Evolutionary conservation across 2,888 invertebrate genomes (phyloP), one percentile per base, ranked within the genome.

Genomic region (Biston stratarius): DNA sequence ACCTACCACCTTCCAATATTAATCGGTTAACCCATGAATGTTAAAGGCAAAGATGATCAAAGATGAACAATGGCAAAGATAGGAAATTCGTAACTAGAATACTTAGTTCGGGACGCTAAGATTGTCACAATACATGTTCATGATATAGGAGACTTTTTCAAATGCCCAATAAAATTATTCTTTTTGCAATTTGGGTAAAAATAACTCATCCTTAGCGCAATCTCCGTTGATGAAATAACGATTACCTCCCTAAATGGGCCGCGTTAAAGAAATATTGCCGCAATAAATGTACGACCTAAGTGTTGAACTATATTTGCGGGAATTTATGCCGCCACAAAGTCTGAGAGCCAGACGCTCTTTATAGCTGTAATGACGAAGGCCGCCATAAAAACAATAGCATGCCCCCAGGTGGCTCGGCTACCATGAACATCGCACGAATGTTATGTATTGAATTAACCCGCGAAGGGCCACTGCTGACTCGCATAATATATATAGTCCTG

Each of bases 291-390:
- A 56, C 47, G 6, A 57, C 15, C 58, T 24, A 52, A 61, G 60
- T 36, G 51, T 45, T 58, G 51, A 38, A 57, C 44, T 33, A 57
- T 55, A 65, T 49, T 49, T 15, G 33, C 49, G 49, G 11, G 42
- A 60, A 56, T 42, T 64, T 56, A 56, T 57, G 47, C 45, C 57
- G 49, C 61, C 61, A 9, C 63, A 55, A 59, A 56, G 56, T 55
- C 55, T 61, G 44, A 44, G 49, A 56, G 33, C 44, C 56, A 61
- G 56, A 61, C 65, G 60, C 36, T 45, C 33, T 51, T 66, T 57
- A 61, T 61, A 15, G 57, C 52, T 5, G 55, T 33, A 33, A 51
- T 65, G 56, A 51, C 33, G 47, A 47, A 61, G 45, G 45, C 56
- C 9, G 42, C 14, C 57, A 57, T 66, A 66, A 61, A 61, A 61